phyloP scores from a whole-genome alignment of 1,140 invertebrate species.

The Drosophila neocordata region DNA sequence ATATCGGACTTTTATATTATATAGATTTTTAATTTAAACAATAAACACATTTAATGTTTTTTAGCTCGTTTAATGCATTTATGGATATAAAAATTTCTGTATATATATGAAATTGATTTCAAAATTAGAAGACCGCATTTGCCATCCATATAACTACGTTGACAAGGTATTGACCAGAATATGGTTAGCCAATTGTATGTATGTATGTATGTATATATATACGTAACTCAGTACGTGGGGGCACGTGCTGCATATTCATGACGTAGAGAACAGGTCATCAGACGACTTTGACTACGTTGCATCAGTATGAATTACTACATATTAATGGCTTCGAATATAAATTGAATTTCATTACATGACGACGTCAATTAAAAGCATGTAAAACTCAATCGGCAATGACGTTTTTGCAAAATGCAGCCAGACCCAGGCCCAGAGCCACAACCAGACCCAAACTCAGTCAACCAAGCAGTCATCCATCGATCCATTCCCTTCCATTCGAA shows the following conservation, averaged over 20 bases:
- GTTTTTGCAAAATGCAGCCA: constrained; percentile 76
- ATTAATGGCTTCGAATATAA: constrained; percentile 72
- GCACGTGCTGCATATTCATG: constrained; percentile 56
- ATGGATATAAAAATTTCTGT: not conserved
- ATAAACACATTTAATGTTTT: no score
- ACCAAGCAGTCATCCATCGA: constrained; percentile 5
- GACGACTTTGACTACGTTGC: constrained; percentile 10
- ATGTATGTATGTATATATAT: no score
- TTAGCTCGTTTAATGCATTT: no score
- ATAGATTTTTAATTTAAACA: no score
- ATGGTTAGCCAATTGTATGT: no score
- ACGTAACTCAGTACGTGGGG: constrained; percentile 24
- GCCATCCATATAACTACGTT: constrained; percentile 13
- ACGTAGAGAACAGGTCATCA: constrained; percentile 23
- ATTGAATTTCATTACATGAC: constrained; percentile 82
- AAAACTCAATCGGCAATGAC: constrained; percentile 80
- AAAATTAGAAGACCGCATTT: not conserved
- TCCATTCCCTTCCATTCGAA: not conserved
- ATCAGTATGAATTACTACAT: constrained; percentile 69
- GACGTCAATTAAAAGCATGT: constrained; percentile 82
- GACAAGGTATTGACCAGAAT: constrained; percentile 5
- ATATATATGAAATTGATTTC: not conserved
- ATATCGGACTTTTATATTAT: no score
- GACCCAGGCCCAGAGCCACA: not conserved
- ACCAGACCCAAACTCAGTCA: constrained; percentile 12